Percentiles rank a stretch among this genome's conserved stretches.
Evolutionary conservation across 1,140 invertebrate species (phyloP).

Genomic region (Drosophila paulistorum): DNA sequence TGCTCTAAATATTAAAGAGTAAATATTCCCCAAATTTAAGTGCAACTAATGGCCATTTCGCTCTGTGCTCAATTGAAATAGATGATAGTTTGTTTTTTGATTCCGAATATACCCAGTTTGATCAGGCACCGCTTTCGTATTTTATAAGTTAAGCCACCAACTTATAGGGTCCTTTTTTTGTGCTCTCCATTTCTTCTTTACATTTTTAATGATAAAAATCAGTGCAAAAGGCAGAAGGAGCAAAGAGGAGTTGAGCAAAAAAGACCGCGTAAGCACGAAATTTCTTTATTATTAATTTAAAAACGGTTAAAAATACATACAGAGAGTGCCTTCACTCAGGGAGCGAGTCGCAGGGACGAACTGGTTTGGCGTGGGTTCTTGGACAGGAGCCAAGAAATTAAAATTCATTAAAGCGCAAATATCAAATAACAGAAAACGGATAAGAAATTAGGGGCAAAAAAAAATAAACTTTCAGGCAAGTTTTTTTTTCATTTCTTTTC

Average conservation of each 20-base stretch:
- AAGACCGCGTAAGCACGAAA: constrained; percentile 58
- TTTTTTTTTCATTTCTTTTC: constrained; percentile 1
- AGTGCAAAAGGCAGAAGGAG: constrained; percentile 6
- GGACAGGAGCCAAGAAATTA: constrained; percentile 22
- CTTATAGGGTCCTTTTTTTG: background rate
- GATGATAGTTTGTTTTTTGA: too few relatives aligned
- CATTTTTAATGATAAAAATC: constrained; percentile 19
- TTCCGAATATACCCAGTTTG: background rate
- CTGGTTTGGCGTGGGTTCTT: background rate
- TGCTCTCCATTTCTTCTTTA: background rate
- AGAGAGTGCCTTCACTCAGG: too few relatives aligned
- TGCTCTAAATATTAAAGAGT: too few relatives aligned
- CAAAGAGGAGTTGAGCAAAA: background rate
- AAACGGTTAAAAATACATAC: constrained; percentile 16
- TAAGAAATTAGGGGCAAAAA: constrained; percentile 35
- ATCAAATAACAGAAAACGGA: constrained; percentile 58
- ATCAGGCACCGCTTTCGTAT: background rate
- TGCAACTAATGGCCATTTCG: too few relatives aligned
- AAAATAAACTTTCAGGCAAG: constrained; percentile 7
- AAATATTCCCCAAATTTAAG: too few relatives aligned
- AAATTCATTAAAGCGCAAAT: constrained; percentile 69
- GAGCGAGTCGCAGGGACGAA: background rate
- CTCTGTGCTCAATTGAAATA: too few relatives aligned
- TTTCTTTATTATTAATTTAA: constrained; percentile 73
- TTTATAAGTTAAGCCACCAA: background rate